Percentiles rank a stretch among this genome's conserved stretches.
Conservation (phyloP, 2,888 invertebrate species). For the Ochropacha duplaris region DNA sequence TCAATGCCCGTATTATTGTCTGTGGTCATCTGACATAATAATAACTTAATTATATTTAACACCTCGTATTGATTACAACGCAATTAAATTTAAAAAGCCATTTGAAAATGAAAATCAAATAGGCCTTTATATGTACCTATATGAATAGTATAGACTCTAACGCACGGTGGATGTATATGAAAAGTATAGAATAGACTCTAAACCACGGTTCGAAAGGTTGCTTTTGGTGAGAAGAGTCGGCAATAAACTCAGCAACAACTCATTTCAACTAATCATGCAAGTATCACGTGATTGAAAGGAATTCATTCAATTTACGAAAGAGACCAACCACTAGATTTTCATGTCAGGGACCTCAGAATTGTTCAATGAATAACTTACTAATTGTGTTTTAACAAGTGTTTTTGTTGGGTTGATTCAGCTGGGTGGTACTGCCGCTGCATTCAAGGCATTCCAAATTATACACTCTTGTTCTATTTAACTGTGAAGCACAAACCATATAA, state of each 20-base stretch:
- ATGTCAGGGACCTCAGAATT: background rate
- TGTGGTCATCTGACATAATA: background rate
- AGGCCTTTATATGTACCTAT: no score
- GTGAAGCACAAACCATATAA: background rate
- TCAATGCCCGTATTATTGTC: background rate
- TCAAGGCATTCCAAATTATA: constrained; percentile 24
- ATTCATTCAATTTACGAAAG: background rate
- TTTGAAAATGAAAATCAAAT: no score
- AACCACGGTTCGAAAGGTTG: no score
- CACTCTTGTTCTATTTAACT: constrained; percentile 9
- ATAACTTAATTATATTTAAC: background rate
- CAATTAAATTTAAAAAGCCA: background rate
- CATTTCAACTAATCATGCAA: no score
- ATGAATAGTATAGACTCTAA: no score
- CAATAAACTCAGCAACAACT: no score
- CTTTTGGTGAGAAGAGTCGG: no score
- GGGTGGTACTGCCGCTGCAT: constrained; percentile 12
- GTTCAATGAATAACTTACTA: constrained; percentile 7
- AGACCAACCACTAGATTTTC: background rate
- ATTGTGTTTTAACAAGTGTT: constrained; percentile 6
- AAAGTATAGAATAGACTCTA: no score
- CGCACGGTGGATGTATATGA: no score
- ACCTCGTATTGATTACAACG: background rate
- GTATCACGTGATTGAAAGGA: no score
- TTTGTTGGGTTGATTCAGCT: constrained; percentile 6